These are phyloP conservation scores for Sarcophaga subvicina DNA, from an alignment of 2,888 invertebrate genomes.

Conservation along the genomic window DNA sequence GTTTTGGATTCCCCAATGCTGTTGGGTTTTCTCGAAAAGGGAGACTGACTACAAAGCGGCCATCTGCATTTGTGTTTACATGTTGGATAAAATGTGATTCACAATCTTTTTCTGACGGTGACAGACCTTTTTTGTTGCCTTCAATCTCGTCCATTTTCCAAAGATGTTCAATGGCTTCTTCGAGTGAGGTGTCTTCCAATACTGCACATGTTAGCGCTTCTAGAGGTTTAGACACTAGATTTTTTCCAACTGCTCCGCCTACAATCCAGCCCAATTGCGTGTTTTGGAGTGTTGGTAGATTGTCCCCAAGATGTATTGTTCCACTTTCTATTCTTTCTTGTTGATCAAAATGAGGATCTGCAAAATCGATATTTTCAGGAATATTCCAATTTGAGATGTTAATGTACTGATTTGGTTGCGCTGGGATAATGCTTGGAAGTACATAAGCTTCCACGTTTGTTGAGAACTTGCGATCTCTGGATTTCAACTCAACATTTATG, in stretches of 20 bases:
- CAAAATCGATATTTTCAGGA: no score
- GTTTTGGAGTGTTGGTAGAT: constrained; percentile 1
- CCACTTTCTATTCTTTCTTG: not conserved
- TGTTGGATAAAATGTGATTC: not conserved
- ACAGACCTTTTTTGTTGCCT: not conserved
- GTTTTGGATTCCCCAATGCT: not conserved
- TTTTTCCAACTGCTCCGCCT: not conserved
- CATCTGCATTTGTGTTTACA: not conserved
- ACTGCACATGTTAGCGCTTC: not conserved
- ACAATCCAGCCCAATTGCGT: not conserved
- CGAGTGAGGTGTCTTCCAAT: not conserved
- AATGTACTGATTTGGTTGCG: no score
- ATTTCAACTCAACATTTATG: no score
- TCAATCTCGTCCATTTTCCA: not conserved
- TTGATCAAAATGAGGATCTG: no score
- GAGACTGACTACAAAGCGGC: not conserved
- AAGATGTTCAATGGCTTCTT: not conserved
- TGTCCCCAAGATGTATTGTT: not conserved
- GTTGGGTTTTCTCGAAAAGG: not conserved
- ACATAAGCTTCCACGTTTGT: no score
- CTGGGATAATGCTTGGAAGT: no score
- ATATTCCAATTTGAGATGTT: no score
- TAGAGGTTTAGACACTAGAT: not conserved
- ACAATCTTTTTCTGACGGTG: no score
- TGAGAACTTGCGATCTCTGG: no score